Evolutionary conservation across 2,797 vertebrate genomes (phyloP).

Genomic region (Rhinichthys osculus): DNA sequence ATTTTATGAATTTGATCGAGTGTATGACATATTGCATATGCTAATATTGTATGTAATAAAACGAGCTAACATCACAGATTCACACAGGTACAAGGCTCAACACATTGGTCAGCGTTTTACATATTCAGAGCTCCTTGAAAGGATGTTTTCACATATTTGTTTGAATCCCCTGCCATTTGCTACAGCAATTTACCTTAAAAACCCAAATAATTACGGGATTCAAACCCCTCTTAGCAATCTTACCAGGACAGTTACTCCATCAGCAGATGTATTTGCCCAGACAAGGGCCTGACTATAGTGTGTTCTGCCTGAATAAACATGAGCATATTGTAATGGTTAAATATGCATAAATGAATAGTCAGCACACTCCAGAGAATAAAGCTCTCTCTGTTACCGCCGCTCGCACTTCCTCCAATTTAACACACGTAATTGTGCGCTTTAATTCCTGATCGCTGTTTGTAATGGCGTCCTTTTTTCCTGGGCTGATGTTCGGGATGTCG

Average conservation of each 20-base stretch:
- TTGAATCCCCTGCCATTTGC: slow-evolving; percentile 4
- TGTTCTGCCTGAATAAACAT: slow-evolving; percentile 37
- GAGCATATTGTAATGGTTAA: slow-evolving; percentile 33
- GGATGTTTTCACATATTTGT: background rate
- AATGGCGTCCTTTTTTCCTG: background rate
- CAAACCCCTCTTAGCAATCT: background rate
- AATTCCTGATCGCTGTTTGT: slow-evolving; percentile 43
- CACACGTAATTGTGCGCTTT: slow-evolving; percentile 58
- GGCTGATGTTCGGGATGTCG: background rate
- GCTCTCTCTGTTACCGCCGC: slow-evolving; percentile 62
- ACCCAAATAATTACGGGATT: background rate
- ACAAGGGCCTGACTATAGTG: background rate
- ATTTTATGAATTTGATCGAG: background rate
- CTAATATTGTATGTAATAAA: slow-evolving; percentile 9
- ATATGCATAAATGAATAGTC: slow-evolving; percentile 55
- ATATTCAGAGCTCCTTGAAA: background rate
- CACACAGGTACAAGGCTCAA: slow-evolving; percentile 12
- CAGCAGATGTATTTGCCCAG: slow-evolving; percentile 14
- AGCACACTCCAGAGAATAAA: slow-evolving; percentile 80
- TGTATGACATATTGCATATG: background rate
- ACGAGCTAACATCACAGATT: slow-evolving; percentile 16
- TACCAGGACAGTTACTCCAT: slow-evolving; percentile 18
- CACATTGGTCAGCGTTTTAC: background rate
- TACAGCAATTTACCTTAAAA: background rate
- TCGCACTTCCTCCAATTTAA: slow-evolving; percentile 67